A percentile compares a stretch with the other conserved stretches of the same genome.
Evolutionary conservation across 2,797 vertebrate genomes (phyloP).

Genomic region (Fundulus diaphanus): DNA sequence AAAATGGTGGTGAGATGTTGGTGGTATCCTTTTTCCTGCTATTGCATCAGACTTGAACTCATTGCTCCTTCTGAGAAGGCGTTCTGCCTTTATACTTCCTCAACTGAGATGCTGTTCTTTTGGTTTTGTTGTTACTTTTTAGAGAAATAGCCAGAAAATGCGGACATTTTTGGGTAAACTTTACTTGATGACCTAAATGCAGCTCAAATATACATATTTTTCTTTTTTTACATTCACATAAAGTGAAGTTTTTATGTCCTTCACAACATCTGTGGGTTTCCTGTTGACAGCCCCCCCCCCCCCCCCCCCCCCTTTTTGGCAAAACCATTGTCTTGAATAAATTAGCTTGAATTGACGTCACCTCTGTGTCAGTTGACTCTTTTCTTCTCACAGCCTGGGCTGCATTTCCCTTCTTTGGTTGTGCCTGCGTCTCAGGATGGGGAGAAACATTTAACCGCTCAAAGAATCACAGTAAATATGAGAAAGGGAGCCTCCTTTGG

Average conservation of each 20-base stretch:
- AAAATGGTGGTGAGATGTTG: background rate
- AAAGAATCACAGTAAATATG: background rate
- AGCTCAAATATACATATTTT: no score
- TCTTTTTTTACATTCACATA: no score
- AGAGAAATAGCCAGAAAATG: no score
- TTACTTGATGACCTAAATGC: background rate
- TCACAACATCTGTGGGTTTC: background rate
- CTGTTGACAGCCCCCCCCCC: no score
- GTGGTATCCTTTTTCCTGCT: background rate
- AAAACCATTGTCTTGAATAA: background rate
- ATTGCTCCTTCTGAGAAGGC: background rate
- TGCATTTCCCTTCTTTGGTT: conserved; percentile 21
- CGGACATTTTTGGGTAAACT: background rate
- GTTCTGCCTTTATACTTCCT: background rate
- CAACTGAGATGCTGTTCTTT: background rate
- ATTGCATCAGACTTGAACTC: background rate
- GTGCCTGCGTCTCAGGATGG: background rate
- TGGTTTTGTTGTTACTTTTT: no score
- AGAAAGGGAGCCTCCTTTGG: background rate
- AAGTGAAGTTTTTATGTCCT: background rate
- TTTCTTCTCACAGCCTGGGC: background rate
- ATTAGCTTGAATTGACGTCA: background rate
- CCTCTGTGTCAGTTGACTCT: background rate
- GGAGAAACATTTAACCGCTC: background rate
- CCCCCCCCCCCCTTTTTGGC: conserved; percentile 1